Evolutionary conservation across 2,113 vertebrate genomes (phyloP).

Genomic region (Alectura lathami): DNA sequence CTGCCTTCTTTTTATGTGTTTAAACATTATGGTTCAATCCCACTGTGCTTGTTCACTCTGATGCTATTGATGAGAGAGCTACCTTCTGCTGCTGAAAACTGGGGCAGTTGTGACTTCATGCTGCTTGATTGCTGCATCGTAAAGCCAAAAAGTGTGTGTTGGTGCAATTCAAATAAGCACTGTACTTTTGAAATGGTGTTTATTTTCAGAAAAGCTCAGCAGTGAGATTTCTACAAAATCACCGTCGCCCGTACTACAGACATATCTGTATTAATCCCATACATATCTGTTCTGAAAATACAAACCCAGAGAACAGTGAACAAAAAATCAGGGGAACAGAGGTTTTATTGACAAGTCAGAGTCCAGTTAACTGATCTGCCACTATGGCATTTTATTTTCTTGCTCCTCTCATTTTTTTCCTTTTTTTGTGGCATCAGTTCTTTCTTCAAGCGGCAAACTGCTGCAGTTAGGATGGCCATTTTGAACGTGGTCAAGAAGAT

Average conservation of each 20-base stretch:
- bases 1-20: not conserved
- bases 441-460: not conserved
- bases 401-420: not conserved
- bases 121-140: not conserved
- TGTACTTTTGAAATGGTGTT: not conserved
- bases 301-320: not conserved
- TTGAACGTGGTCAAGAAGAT: not conserved
- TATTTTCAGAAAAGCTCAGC: not conserved
- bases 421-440: not conserved
- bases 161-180: not conserved
- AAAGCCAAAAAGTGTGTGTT: not conserved
- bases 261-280: not conserved
- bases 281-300: not conserved
- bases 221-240: not conserved
- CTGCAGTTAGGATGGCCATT: not conserved
- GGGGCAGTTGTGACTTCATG: not conserved
- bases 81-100: not conserved
- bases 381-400: not conserved
- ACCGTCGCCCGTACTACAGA: not conserved
- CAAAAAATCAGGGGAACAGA: not conserved
- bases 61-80: not conserved
- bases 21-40: not conserved
- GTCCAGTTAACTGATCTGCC: not conserved
- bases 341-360: not conserved
- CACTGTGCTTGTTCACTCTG: not conserved